Evolutionary conservation across 2,888 invertebrate species (phyloP).

Genomic region (Drosophila leonis): DNA sequence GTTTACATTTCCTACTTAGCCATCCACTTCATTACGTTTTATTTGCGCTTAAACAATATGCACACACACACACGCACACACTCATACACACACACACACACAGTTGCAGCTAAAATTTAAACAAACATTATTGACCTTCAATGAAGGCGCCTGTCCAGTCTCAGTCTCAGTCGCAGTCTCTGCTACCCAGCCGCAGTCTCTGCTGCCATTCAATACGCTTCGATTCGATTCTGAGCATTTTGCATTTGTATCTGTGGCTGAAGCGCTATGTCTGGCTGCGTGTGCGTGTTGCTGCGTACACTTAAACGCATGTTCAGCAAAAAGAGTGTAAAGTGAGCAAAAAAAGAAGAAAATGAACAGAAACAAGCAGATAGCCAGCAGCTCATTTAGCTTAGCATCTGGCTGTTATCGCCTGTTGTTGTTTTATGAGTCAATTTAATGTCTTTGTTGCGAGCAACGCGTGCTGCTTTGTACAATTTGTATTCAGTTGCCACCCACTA

Average conservation of each 20-base stretch:
- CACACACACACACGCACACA: conserved; percentile 18
- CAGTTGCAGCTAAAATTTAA: conserved; percentile 65
- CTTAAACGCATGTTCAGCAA: conserved; percentile 62
- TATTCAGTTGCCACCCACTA: conserved; percentile 58
- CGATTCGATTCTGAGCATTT: conserved; percentile 33
- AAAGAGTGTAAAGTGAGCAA: conserved; percentile 22
- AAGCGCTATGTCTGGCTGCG: background rate
- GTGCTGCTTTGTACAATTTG: conserved; percentile 57
- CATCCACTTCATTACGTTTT: conserved; percentile 73
- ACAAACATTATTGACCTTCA: conserved; percentile 77
- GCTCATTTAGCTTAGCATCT: conserved; percentile 69
- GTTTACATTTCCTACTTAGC: conserved; percentile 78
- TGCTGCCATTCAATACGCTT: conserved; percentile 5
- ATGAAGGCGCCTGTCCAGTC: conserved; percentile 47
- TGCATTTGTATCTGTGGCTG: conserved; percentile 39
- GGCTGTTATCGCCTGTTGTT: conserved; percentile 54
- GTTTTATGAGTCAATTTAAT: conserved; percentile 76
- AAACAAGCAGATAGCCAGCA: conserved; percentile 40
- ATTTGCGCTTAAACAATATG: conserved; percentile 64
- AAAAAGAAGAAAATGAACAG: conserved; percentile 26
- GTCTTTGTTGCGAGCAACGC: conserved; percentile 66
- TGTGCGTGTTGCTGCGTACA: conserved; percentile 41
- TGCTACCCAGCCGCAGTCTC: conserved; percentile 14
- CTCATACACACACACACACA: conserved; percentile 2
- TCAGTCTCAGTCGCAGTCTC: background rate